Evolutionary conservation across 2,113 vertebrate species (phyloP), one percentile per base, ranked within the genome.

Genomic region (Engystomops pustulosus): DNA sequence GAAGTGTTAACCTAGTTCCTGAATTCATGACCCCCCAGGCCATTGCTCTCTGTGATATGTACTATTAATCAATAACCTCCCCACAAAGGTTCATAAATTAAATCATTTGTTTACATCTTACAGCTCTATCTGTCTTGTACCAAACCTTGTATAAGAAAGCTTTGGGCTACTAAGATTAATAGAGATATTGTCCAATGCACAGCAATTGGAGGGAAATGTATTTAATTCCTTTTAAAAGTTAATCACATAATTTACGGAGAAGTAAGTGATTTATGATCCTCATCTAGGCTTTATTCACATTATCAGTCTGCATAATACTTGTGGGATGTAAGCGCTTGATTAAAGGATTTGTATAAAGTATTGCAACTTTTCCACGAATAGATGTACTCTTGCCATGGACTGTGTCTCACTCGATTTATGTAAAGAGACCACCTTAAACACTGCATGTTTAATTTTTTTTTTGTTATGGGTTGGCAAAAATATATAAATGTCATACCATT

Each of bases 11-110:
- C 85, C 79, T 4, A 86, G 86, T 87, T 87, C 45, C 67, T 49
- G 88, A 81, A 83, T 86, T 90, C 84, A 81, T 76, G 85, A 68
- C 82, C 71, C 51, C 58, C 80, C 41, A 72, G 83, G 0, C 36
- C 79, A 17, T 81, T 83, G 76, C 87, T 83, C 85, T 86, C 71
- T 86, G 80, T 89, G 10, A 70, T 0, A 8, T 86, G 86, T 69
- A 75, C 79, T 72, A 87, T 87, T 87, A 86, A 88, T 89, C 89
- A 87, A 58, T 89, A 89, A 88, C 38, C 85, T 87, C 77, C 78
- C 85, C 80, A 53, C 74, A 88, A 58, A 81, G 15, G 88, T 87
- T 87, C 88, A 87, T 76, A 83, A 79, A 25, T 86, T 30, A 78
- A 81, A 79, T 86, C 85, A 88, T 83, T 51, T 20, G 12, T 76